Conservation (phyloP, 2,888 invertebrate species). For the Vannuccia rotundouncinata region DNA sequence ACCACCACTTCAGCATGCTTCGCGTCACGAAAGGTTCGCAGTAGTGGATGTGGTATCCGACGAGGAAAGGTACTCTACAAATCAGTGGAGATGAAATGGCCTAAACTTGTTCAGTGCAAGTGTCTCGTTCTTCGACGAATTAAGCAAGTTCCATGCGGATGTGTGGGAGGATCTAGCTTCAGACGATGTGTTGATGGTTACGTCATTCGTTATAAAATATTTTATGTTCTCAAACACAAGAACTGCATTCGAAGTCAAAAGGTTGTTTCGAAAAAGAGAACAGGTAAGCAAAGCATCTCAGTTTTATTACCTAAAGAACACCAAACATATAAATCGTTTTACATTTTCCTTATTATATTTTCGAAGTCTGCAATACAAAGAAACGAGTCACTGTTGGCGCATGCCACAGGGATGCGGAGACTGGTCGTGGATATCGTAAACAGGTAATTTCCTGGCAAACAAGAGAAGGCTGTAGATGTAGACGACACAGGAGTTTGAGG, state of each 20-base stretch:
- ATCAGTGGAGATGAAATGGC: neutral
- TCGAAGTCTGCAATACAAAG: neutral
- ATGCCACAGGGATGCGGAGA: neutral
- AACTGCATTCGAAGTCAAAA: neutral
- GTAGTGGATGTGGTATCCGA: neutral
- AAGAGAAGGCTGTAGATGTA: neutral
- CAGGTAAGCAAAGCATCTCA: neutral
- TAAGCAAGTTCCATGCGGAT: neutral
- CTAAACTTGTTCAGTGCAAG: neutral
- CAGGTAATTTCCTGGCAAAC: neutral
- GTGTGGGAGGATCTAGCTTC: neutral
- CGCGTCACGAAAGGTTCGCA: neutral
- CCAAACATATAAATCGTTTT: neutral
- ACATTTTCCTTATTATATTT: neutral
- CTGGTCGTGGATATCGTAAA: neutral
- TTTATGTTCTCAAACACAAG: neutral
- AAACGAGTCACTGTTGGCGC: neutral
- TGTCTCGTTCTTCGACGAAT: neutral
- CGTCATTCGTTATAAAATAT: neutral
- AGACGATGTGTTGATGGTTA: neutral
- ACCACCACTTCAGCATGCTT: neutral
- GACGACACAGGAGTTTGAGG: neutral
- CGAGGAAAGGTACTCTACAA: neutral
- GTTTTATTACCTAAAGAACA: neutral
- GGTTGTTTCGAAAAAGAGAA: neutral